Base-by-base conservation (phyloP, 2,888 invertebrate species). In the Sipha maydis region DNA sequence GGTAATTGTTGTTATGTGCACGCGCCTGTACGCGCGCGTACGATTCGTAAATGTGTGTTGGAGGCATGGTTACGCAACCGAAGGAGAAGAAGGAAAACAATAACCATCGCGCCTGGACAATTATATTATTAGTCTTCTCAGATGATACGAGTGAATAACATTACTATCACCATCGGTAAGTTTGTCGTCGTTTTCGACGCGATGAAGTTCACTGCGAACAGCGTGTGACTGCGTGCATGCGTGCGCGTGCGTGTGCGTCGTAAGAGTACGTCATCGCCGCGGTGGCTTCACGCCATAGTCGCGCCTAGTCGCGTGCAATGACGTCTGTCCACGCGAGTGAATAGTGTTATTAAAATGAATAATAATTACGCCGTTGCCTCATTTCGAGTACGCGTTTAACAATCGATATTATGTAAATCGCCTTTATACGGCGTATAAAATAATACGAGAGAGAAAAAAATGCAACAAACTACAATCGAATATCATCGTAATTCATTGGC, bases 401-500 rank as follows among this genome's bases (percentile, higher is more conserved):
- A 73, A 76, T 78, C 67, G 54, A 73, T 73, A 54, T 83, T 83
- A 83, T 83, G 83, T 73, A 83, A 83, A 83, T 83, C 73, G 31
- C 31, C 54, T 73, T 73, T 82, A 73, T 61, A 25, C 61, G 61
- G 61, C 8, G 25, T 21, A 21, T 61, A 61, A 25, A 61, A 25
- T 54, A 54, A 67, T 82, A 28, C 2, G 38, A 31, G 31, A 73
- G 25, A 61, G 34, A 31, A 19, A 54, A 56, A 73, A 73, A 54
- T 56, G 54, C 73, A 34, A 71, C 61, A 0, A 25, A 56, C 73
- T 73, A 83, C 54, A 56, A 73, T 83, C n/a, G 71, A 83, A 54
- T 61, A 61, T 61, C 41, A 28, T 82, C 28, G 21, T 61, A 21
- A 56, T 38, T 56, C 48, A 48, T 48, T 48, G 48, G 48, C 14